phyloP scores from a whole-genome alignment of 2,888 invertebrate species.

The Trachelus iudaicus region DNA sequence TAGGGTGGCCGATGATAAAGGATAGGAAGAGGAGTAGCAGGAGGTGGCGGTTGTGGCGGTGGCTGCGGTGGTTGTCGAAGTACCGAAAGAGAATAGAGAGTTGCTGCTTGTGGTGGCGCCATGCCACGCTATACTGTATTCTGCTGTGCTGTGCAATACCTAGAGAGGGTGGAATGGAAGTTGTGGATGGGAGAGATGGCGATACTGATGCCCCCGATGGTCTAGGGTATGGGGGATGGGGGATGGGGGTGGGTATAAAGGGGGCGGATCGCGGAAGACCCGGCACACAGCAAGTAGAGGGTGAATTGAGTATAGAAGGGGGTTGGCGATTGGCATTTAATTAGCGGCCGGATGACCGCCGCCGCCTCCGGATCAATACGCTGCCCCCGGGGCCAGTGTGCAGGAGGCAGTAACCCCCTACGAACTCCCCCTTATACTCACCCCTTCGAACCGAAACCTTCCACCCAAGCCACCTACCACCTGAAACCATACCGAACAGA shows the following conservation, averaged over 20 bases:
- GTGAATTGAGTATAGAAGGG: constrained; percentile 52
- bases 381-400: constrained; percentile 62
- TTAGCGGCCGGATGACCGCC: constrained; percentile 65
- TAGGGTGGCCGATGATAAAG: background rate
- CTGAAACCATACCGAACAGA: constrained; percentile 32
- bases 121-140: background rate
- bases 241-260: constrained; percentile 36
- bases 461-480: constrained; percentile 25
- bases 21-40: background rate
- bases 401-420: constrained; percentile 58
- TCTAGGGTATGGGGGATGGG: constrained; percentile 10
- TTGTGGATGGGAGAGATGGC: constrained; percentile 29
- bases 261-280: constrained; percentile 50
- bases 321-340: constrained; percentile 66
- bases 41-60: constrained; percentile 1
- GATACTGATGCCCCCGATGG: constrained; percentile 39
- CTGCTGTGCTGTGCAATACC: background rate
- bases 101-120: background rate
- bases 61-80: background rate
- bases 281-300: constrained; percentile 48
- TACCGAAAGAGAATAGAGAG: background rate
- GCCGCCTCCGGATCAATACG: constrained; percentile 66
- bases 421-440: constrained; percentile 36
- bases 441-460: constrained; percentile 28
- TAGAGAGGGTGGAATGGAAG: background rate